These are phyloP conservation scores for Rousettus leschenaultii DNA, from an alignment of 2,113 vertebrate species.

Conservation along the genomic window DNA sequence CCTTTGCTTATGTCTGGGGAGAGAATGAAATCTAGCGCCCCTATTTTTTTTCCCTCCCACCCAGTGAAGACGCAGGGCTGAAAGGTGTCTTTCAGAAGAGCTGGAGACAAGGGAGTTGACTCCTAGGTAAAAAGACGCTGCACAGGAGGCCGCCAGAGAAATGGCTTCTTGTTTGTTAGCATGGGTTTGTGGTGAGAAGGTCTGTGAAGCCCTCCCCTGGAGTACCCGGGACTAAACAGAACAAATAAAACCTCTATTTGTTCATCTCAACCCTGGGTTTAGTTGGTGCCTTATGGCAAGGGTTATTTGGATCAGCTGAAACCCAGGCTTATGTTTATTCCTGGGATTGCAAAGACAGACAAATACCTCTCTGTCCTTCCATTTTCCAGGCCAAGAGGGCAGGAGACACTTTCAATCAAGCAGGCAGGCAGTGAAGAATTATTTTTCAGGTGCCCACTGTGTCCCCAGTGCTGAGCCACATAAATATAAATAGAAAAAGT, in stretches of 20 bases:
- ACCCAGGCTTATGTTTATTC: conserved; percentile 68
- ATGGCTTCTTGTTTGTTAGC: conserved; percentile 64
- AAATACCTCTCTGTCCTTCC: conserved; percentile 68
- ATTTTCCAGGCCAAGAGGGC: conserved; percentile 59
- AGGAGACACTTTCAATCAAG: conserved; percentile 51
- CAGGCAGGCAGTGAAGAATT: conserved; percentile 38
- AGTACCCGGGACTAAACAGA: conserved; percentile 13
- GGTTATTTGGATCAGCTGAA: conserved; percentile 62
- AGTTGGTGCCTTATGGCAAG: conserved; percentile 57
- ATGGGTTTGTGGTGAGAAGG: conserved; percentile 54
- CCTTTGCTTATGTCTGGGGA: conserved; percentile 50
- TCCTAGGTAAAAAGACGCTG: not conserved
- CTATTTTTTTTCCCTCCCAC: not conserved
- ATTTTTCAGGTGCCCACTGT: conserved; percentile 42
- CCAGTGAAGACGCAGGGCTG: conserved; percentile 18
- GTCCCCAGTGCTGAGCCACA: not conserved
- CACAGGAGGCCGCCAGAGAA: conserved; percentile 45
- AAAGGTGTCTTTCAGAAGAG: conserved; percentile 69
- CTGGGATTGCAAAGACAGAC: conserved; percentile 51
- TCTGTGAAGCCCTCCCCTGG: conserved; percentile 29
- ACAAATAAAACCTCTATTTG: conserved; percentile 75
- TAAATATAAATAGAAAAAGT: conserved; percentile 43
- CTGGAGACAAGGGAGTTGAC: conserved; percentile 46
- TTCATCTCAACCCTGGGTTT: conserved; percentile 57
- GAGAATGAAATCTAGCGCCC: conserved; percentile 51